Evolutionary conservation across 2,113 vertebrate species (phyloP), one percentile per base, ranked within the genome.

Genomic region (Heterotis niloticus): DNA sequence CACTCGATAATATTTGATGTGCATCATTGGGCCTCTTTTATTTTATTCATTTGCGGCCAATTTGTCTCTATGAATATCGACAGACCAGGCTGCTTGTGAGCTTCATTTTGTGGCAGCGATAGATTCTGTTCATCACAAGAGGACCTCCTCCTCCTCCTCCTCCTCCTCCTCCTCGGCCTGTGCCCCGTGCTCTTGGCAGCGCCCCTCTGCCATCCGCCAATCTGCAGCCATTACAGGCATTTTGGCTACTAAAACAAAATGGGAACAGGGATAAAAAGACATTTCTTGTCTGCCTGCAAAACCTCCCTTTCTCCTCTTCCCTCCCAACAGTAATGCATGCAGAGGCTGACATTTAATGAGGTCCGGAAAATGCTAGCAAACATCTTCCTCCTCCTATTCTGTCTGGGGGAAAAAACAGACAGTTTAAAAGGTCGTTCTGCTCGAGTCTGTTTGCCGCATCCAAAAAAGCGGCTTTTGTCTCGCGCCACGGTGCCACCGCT

Each of bases 261-360:
- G 20, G 18, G 17, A 64, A 70, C 5, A 20, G 34, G 18, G 59
- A 67, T 24, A 59, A 69, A 59, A 44, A 2, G 34, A 44, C 34
- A 44, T 44, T 69, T 11, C 16, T 20, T n/a, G 24, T 56, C 65
- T 26, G 20, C n/a, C 74, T 24, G 57, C 54, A 57, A 24, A 26
- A 0, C 10, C 59, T 62, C 59, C 59, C 20, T 28, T 14, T 7
- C 4, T 52, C 51, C 23, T 29, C 10, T 5, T 59, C 5, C 5
- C 26, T 4, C 9, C 26, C 18, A 29, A 65, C 67, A 59, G 44
- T 90, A 88, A 91, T 85, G 82, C 87, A 92, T 90, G 89, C 89
- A 87, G 85, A 84, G 80, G 81, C 79, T 91, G 89, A 87, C 89
- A 91, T 89, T 90, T 90, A 87, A 88, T 89, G 82, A 57, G 34